Evolutionary conservation across 2,113 vertebrate species (phyloP), one percentile per base, ranked within the genome.

Genomic region (Corythoichthys intestinalis): DNA sequence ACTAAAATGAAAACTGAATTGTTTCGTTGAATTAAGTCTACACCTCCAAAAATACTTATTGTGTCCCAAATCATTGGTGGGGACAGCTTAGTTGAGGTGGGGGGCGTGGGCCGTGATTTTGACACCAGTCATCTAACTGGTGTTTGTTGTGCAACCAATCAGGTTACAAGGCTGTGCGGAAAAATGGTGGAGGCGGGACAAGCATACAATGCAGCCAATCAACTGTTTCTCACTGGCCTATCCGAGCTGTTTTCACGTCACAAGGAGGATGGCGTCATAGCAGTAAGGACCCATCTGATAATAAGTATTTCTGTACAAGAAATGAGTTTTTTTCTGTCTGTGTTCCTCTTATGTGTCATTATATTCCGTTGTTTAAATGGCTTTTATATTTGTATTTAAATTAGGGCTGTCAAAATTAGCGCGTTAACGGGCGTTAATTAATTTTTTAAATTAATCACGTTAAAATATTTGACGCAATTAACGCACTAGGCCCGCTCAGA

Each of bases 151-250:
- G 41, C 28, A 9, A 58, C 67, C 77, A 65, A 76, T 66, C 78
- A 93, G 92, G 91, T 92, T 76, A 90, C 87, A 82, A 91, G 81
- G 74, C 76, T 90, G 47, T 92, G 91, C 35, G 49, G 76, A 35
- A 89, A 85, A 71, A 91, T 92, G 91, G 89, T 92, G 72, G 90
- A 92, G 73, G 90, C 91, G 46, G 92, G 92, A 9, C 90, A 93
- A 75, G 71, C 73, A 0, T 93, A 92, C 79, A 88, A 44, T 37
- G 14, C 80, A n/a, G 81, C 90, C 78, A 92, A 91, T 87, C 87
- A 92, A 80, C 78, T 86, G 39, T 88, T 93, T 3, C 83, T 93
- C 44, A 80, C 49, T 13, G 79, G 87, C 5, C 73, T 93, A 76
- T 58, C 79, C 1, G 90, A 93, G 41, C 85, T 93, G 12, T 86